Base-by-base conservation (phyloP, 2,888 invertebrate species). In the Globia sparganii region DNA sequence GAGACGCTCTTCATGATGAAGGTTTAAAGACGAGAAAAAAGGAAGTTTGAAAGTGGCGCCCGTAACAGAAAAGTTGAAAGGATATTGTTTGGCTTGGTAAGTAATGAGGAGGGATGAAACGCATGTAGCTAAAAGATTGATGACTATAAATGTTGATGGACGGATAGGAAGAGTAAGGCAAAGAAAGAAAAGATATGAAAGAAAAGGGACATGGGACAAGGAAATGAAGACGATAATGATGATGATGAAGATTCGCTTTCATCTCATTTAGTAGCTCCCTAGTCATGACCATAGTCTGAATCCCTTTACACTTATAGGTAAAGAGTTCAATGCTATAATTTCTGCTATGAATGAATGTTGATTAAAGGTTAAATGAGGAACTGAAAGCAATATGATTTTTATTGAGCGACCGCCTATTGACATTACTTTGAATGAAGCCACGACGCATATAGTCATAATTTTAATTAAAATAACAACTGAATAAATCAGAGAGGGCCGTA, bases 391-490 rank as follows among this genome's bases (percentile, higher is more conserved):
- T 53, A 49, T 18, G 9, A 15, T 34, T 43, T n/a, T 75, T 72
- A 31, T 28, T n/a, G 31, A 34, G 28, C 37, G 37, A 58, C 64
- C 46, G 56, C 28, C 6, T 8, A 37, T 46, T 18, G 64, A 75
- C 46, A 37, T 75, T 65, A 28, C 25, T 64, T 46, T 65, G 28
- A 46, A 8, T 58, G 25, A 75, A 75, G 28, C 28, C 64, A 74
- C 46, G 37, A 46, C 25, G 21, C 15, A 8, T 43, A 49, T 15
- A 73, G 9, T 43, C 31, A 61, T 53, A 43, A 53, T 4, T 43
- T 25, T 61, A 37, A 21, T 62, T 64, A 1, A 25, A 18, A 46
- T n/a, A 37, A 46, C 5, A 46, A 76, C 46, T 58, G 37, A 59
- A 25, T 71, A 34, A 2, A 28, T 46, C 59, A 59, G 31, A 62